phyloP scores from a whole-genome alignment of 2,888 invertebrate genomes.

The Thymelicus acteon region DNA sequence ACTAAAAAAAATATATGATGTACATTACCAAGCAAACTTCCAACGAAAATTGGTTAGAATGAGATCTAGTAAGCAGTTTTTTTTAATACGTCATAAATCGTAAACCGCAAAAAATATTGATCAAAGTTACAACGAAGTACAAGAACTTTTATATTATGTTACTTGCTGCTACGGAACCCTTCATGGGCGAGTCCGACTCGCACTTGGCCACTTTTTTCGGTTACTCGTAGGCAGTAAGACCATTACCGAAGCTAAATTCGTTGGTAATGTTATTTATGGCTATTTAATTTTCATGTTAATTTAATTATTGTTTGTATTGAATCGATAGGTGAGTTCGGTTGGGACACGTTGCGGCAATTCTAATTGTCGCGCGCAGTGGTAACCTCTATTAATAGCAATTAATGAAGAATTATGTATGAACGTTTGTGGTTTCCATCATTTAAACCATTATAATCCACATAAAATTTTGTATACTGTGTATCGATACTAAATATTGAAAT shows the following conservation, averaged over 20 bases:
- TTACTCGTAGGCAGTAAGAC: not conserved
- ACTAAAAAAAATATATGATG: too few species aligned
- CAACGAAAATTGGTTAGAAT: too few species aligned
- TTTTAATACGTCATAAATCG: too few species aligned
- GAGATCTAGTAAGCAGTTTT: too few species aligned
- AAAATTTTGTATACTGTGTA: conserved; percentile 5
- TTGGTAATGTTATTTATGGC: conserved; percentile 33
- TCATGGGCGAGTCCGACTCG: too few species aligned
- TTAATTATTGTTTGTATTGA: conserved; percentile 40
- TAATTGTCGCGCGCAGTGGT: conserved; percentile 38
- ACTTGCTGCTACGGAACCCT: too few species aligned
- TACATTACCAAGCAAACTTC: too few species aligned
- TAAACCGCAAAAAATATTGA: too few species aligned
- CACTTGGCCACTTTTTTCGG: too few species aligned
- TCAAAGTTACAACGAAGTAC: too few species aligned
- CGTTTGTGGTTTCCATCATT: conserved; percentile 30
- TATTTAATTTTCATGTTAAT: conserved; percentile 43
- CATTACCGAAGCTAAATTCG: conserved; percentile 23
- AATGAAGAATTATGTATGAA: conserved; percentile 31
- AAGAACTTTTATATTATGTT: too few species aligned
- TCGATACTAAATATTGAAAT: not conserved
- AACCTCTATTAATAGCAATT: conserved; percentile 30
- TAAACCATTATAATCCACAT: conserved; percentile 6
- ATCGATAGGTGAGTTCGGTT: conserved; percentile 18
- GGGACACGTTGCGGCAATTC: conserved; percentile 33